A percentile compares a stretch with the other conserved stretches of the same genome.
phyloP scores from a whole-genome alignment of 2,888 invertebrate genomes.

The Drosophila mettleri region DNA sequence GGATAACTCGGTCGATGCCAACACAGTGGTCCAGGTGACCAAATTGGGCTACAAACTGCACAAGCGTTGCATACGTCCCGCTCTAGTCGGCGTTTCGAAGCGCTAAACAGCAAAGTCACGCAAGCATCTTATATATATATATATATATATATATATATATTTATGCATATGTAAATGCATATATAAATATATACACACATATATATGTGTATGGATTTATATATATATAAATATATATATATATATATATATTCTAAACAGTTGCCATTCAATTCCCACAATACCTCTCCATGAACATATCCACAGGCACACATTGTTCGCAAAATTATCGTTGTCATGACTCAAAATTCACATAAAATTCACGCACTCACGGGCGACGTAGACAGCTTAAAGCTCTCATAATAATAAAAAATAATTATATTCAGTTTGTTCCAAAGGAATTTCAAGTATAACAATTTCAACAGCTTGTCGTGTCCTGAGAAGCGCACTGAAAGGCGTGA shows the following conservation, averaged over 20 bases:
- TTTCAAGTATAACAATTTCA: background rate
- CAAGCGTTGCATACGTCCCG: conserved; percentile 96
- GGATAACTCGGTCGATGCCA: conserved; percentile 91
- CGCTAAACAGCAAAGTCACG: conserved; percentile 31
- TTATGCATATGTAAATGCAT: background rate
- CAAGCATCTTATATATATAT: background rate
- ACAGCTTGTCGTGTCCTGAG: background rate
- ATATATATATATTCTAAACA: background rate
- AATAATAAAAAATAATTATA: background rate
- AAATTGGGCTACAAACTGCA: conserved; percentile 98
- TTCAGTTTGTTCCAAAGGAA: background rate
- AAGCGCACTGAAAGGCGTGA: conserved; percentile 2
- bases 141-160: background rate
- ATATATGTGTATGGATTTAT: background rate
- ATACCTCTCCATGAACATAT: background rate
- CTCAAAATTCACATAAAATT: conserved; percentile 25
- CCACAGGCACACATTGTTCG: conserved; percentile 7
- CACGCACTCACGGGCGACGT: background rate
- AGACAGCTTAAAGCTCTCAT: background rate
- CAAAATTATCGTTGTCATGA: conserved; percentile 31
- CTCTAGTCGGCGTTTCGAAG: conserved; percentile 97
- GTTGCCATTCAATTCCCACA: background rate
- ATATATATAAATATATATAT: background rate
- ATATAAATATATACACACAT: background rate
- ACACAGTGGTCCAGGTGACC: conserved; percentile 95